Evolutionary conservation across 2,888 invertebrate species (phyloP), one percentile per base, ranked within the genome.

Genomic region (Notodonta ziczac): DNA sequence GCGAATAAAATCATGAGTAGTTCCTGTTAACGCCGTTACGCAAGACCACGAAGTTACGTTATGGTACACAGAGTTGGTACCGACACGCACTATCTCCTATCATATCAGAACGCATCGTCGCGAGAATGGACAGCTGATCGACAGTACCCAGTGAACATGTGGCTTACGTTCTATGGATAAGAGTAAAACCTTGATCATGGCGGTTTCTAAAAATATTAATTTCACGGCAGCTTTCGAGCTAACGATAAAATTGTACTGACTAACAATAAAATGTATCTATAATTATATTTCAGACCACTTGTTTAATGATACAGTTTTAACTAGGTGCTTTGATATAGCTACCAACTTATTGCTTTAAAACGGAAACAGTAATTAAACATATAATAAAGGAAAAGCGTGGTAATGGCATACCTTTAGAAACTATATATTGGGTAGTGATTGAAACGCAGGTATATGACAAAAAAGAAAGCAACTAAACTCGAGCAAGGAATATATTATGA

Each of bases 81-180:
- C 78, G 81, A 81, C 84, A 89, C 88, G 88, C 89, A 88, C 88
- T 87, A 90, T 91, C 90, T 88, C 83, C 81, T 80, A 85, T 86
- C 86, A 84, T 85, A 87, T 87, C 87, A 81, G 84, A 86, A 88
- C 85, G 83, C 86, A 88, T 86, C 86, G 85, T 83, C 83, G 85
- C 87, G 83, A 81, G 81, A 85, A 81, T 76, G 64, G 87, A 88
- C 88, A 86, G 81, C 82, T 86, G 88, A 89, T 85, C 80, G 85
- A 82, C 81, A 78, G 75, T 72, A 76, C 70, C 67, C 67, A 66
- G 60, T 16, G 52, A 63, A 58, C 40, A 58, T 58, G 57, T 57
- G 55, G 62, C 59, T 60, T 57, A 56, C 48, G 16, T 60, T 14
- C 53, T 57, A 32, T 54, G 32, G 51, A 46, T 56, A 52, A 8